Conservation (phyloP, 2,113 vertebrate species). For the Procavia capensis region DNA sequence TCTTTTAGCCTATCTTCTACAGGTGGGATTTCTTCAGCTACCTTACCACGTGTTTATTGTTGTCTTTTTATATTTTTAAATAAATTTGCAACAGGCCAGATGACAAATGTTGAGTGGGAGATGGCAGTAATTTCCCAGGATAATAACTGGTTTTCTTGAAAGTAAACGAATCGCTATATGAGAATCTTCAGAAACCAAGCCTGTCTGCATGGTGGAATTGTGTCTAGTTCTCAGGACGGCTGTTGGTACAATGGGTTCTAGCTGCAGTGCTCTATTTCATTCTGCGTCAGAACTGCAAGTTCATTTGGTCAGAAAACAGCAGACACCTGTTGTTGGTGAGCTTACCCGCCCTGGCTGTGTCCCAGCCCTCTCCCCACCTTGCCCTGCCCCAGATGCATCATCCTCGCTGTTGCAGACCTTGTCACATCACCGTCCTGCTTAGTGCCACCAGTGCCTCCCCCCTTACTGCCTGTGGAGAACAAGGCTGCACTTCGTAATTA, state of each 20-base stretch:
- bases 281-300: too few species aligned
- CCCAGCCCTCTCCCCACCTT: not conserved
- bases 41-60: not conserved
- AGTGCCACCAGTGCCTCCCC: not conserved
- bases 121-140: not conserved
- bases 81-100: not conserved
- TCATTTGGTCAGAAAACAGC: not conserved
- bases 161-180: not conserved
- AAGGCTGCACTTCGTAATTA: not conserved
- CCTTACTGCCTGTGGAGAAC: not conserved
- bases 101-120: not conserved
- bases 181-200: not conserved
- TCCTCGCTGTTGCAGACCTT: accelerated
- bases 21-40: too few species aligned
- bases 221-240: not conserved
- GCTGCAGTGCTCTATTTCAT: not conserved
- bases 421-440: not conserved
- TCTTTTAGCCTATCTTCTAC: accelerated
- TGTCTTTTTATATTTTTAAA: not conserved
- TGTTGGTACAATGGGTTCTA: too few species aligned
- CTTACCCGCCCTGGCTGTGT: too few species aligned
- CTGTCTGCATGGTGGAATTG: not conserved
- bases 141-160: not conserved
- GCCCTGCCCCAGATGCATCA: not conserved
- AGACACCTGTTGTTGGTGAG: too few species aligned